Percentiles rank a stretch among this genome's conserved stretches.
Conservation (phyloP, 2,797 vertebrate species). For the Gymnodraco acuticeps region DNA sequence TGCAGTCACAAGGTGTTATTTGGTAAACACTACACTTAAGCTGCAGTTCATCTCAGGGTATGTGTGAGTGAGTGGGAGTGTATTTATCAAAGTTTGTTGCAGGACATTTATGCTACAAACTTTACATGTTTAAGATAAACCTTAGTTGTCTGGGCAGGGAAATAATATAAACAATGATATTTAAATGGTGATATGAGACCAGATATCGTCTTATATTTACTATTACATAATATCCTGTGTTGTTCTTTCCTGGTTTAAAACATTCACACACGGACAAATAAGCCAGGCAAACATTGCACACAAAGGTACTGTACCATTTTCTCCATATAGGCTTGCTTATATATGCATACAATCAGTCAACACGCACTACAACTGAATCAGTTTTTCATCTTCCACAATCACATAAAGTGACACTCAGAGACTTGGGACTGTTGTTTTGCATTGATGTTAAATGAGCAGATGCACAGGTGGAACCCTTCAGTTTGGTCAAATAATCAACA, state of each 20-base stretch:
- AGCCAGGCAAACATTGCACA: neutral
- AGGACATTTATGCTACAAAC: neutral
- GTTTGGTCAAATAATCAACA: conserved; percentile 23
- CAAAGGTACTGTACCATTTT: neutral
- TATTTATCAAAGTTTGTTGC: neutral
- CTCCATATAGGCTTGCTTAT: neutral
- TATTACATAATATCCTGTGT: too few species aligned
- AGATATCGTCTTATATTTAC: too few species aligned
- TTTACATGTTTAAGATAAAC: neutral
- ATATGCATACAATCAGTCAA: conserved; percentile 3
- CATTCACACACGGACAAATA: neutral
- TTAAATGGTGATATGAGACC: too few species aligned
- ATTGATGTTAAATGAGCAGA: neutral
- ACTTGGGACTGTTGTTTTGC: neutral
- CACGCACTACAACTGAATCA: conserved; percentile 4
- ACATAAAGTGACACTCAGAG: neutral
- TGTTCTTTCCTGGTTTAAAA: too few species aligned
- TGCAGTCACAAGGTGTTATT: conserved; percentile 7
- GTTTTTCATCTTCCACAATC: conserved; percentile 6
- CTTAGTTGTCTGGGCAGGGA: neutral
- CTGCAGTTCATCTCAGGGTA: conserved; percentile 41
- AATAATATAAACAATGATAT: too few species aligned
- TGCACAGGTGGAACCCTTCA: conserved; percentile 9
- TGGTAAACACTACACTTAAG: conserved; percentile 32
- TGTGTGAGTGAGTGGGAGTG: neutral